Percentiles rank a stretch among this genome's conserved stretches.
These are phyloP conservation scores for Arctopsyche grandis DNA, from an alignment of 1,140 invertebrate species.

Conservation along the genomic window DNA sequence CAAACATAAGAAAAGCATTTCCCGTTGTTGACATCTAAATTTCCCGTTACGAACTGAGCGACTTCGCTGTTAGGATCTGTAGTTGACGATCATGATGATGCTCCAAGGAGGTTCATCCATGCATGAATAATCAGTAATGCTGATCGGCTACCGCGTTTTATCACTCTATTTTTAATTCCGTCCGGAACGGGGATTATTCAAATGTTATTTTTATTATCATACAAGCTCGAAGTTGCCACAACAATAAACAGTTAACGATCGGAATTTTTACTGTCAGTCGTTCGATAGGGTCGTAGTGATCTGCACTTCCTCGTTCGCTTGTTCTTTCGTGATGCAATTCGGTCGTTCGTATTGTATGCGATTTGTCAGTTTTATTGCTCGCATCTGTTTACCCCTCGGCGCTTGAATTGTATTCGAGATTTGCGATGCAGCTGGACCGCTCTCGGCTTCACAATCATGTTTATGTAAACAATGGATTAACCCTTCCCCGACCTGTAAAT, in stretches of 20 bases:
- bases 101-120: constrained; percentile 35
- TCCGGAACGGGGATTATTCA: no score
- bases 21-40: constrained; percentile 5
- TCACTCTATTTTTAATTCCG: neutral
- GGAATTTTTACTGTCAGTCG: neutral
- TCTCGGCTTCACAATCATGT: neutral
- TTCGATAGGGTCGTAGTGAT: neutral
- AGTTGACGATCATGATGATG: neutral
- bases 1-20: no score
- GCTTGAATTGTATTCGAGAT: neutral
- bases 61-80: no score
- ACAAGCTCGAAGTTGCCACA: neutral
- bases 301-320: neutral
- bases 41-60: constrained; percentile 14
- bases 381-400: neutral
- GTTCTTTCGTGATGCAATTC: neutral
- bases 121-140: constrained; percentile 54
- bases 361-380: constrained; percentile 17
- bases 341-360: neutral
- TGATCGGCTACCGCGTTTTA: constrained; percentile 8
- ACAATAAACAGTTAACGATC: neutral
- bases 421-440: neutral
- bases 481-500: neutral
- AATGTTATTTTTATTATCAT: no score
- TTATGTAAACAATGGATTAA: constrained; percentile 11